Conservation (phyloP, 2,797 vertebrate species). For the Hyperoplus immaculatus region DNA sequence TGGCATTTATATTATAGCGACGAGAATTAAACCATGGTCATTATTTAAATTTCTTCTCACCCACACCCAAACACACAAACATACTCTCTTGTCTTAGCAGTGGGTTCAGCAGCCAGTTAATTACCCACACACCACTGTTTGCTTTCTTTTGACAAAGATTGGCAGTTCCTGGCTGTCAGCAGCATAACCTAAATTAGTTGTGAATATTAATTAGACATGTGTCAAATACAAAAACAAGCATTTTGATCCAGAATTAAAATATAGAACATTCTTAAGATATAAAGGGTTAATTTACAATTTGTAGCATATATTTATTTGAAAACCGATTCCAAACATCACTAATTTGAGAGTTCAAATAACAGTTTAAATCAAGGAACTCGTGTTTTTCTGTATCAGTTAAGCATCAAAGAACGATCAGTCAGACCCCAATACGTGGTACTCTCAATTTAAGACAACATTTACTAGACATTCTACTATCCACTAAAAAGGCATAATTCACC, state of each 20-base stretch:
- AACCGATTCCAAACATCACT: not conserved
- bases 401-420: not conserved
- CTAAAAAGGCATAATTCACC: not conserved
- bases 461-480: not conserved
- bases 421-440: not conserved
- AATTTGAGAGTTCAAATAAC: not conserved
- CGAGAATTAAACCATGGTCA: not conserved
- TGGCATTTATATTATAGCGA: slow-evolving; percentile 35
- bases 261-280: not conserved
- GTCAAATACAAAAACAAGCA: not conserved
- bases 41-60: not conserved
- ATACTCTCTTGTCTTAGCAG: not conserved
- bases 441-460: not conserved
- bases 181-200: not conserved
- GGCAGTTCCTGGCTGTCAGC: not conserved
- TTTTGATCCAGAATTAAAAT: not conserved
- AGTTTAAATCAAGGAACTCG: not conserved
- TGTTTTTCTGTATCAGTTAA: not conserved
- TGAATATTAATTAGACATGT: not conserved
- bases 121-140: not conserved
- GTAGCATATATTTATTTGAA: slow-evolving; percentile 5
- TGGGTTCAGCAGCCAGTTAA: slow-evolving; percentile 13
- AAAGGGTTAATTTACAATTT: not conserved
- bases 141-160: not conserved
- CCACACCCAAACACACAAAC: slow-evolving; percentile 4